Conservation (phyloP, 2,888 invertebrate species). For the Sericinus montela region DNA sequence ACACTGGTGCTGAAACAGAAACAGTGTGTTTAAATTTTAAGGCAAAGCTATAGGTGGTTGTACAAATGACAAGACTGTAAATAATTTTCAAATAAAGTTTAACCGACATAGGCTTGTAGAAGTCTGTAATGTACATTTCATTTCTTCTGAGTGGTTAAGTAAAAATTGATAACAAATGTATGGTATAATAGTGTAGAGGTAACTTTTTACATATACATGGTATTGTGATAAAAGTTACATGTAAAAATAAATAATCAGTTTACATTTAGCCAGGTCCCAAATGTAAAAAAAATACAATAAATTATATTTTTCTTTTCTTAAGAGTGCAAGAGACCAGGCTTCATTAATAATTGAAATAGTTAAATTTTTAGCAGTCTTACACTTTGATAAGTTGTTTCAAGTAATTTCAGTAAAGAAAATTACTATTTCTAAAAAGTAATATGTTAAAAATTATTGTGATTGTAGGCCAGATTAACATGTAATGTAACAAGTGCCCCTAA, state of each 20-base stretch:
- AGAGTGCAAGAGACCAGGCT: no score
- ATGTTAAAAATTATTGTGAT: no score
- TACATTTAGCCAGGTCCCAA: no score
- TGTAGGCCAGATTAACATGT: not conserved
- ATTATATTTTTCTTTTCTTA: no score
- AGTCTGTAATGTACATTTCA: slow-evolving; percentile 12
- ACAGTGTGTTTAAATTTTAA: slow-evolving; percentile 51
- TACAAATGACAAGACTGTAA: slow-evolving; percentile 74
- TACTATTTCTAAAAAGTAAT: not conserved
- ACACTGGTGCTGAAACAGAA: slow-evolving; percentile 45
- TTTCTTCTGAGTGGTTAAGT: not conserved
- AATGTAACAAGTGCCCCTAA: not conserved
- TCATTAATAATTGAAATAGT: no score
- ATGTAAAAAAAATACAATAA: no score
- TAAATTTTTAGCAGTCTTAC: no score
- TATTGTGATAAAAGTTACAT: not conserved
- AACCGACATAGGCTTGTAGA: slow-evolving; percentile 21
- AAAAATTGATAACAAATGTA: not conserved
- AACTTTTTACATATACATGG: not conserved
- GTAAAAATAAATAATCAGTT: no score
- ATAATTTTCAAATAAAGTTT: slow-evolving; percentile 38
- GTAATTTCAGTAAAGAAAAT: no score
- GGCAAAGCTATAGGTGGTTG: slow-evolving; percentile 54
- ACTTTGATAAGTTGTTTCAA: no score
- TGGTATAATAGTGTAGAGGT: not conserved